phyloP scores from a whole-genome alignment of 2,888 invertebrate genomes.

The Spatulosminthurus flaviceps region DNA sequence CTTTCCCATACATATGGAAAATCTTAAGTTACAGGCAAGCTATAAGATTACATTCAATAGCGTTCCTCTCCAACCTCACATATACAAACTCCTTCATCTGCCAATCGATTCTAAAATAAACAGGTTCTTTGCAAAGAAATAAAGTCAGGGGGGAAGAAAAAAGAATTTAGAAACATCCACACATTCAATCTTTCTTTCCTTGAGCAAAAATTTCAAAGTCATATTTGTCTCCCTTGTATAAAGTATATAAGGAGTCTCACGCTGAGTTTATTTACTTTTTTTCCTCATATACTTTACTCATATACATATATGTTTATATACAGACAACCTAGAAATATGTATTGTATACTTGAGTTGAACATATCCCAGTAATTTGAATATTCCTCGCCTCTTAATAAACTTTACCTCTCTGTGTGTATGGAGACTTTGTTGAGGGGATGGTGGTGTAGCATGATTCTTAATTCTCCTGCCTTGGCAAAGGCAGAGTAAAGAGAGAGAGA shows the following conservation, averaged over 20 bases:
- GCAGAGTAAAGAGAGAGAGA: too few relatives aligned
- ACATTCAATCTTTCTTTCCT: slow-evolving; percentile 46
- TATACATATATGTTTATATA: background rate
- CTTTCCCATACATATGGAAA: too few relatives aligned
- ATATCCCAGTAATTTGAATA: too few relatives aligned
- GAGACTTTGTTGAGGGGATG: too few relatives aligned
- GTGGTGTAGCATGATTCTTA: too few relatives aligned
- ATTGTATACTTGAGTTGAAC: too few relatives aligned
- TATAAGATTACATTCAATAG: background rate
- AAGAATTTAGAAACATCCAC: slow-evolving; percentile 54
- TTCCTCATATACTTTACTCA: background rate
- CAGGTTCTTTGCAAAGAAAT: slow-evolving; percentile 49
- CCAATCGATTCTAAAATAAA: slow-evolving; percentile 23
- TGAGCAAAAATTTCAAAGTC: slow-evolving; percentile 36
- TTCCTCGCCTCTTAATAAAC: too few relatives aligned
- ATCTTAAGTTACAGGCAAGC: background rate
- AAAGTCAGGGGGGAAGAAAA: too few relatives aligned
- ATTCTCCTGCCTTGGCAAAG: too few relatives aligned
- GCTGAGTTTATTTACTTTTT: slow-evolving; percentile 42
- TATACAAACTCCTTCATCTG: background rate
- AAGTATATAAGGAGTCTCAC: slow-evolving; percentile 31
- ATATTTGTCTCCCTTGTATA: too few relatives aligned
- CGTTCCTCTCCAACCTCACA: slow-evolving; percentile 1
- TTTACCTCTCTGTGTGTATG: too few relatives aligned
- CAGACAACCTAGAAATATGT: too few relatives aligned